Base-by-base conservation (phyloP, 2,888 invertebrate genomes). In the Xylota segnis region DNA sequence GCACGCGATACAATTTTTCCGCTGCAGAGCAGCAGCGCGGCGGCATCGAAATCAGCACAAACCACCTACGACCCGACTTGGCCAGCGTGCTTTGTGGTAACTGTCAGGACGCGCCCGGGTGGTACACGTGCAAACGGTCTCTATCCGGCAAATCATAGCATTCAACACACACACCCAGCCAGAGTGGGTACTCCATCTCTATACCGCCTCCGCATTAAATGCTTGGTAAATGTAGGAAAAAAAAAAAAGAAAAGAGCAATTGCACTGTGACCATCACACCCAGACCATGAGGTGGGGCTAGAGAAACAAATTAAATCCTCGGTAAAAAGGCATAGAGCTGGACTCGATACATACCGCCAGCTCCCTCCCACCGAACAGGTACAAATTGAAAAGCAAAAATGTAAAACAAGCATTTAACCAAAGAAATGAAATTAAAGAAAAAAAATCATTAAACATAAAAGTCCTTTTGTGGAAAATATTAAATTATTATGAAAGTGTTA, bases 271-370 rank as follows among this genome's bases (percentile, higher is more conserved):
- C 61, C 83, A 58, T 66, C 74, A 40, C 72, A 63, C 77, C 77
- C 66, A 43, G 43, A 23, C 29, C 61, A 59, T 59, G 23, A 5
- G 29, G 23, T 47, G 47, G 59, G 61, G 47, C 58, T 43, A 63
- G 66, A 72, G 72, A 86, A 86, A 82, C 72, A 86, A 86, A 86
- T 86, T 86, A 77, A 86, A 68, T 86, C 61, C 32, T 43, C 66
- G 32, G n/a, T 40, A 76, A 45, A 81, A 59, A 72, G 47, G 59
- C 59, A 63, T 56, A 65, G 59, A 58, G 37, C 58, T 10, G 18
- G 27, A n/a, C 7, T 14, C n/a, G 37, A 10, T 5, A 18, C 4
- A 12, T 14, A 29, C 63, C 16, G 6, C 2, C n/a, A n/a, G 14
- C 12, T 10, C 29, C 23, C 18, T 16, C 43, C 12, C 32, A 5